Base-by-base conservation (phyloP, 2,888 invertebrate genomes). In the Liodrosophila aerea region DNA sequence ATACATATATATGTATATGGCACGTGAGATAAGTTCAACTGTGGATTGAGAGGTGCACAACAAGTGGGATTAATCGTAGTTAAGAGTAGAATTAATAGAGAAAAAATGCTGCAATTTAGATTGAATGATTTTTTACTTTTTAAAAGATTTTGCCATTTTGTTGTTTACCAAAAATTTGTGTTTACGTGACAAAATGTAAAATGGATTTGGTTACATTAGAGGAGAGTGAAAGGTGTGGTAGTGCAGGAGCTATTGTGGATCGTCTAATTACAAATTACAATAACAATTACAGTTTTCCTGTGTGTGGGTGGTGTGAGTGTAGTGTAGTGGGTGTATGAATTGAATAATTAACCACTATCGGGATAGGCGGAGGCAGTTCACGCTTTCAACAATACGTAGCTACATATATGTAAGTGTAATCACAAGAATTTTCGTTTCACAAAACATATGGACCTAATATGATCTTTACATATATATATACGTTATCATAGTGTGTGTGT, bases 381-480 rank as follows among this genome's bases (percentile, higher is more conserved):
- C 56, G 60, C 58, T 61, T 53, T 73, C n/a, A 83, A 83, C 70
- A 76, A 69, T 80, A 61, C 43, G 65, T 64, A 60, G 50, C 60
- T 59, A 68, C 57, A 62, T 62, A 54, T 54, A 60, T 37, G 39
- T 63, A 61, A 57, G 37, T 77, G 78, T 64, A 82, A 78, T 78
- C 78, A 78, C 78, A 78, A 77, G 52, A 85, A 78, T 78, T 78
- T 78, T 64, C 22, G 65, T 85, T 85, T 82, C 33, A 77, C 75
- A 81, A 66, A 76, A 80, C 59, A 70, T n/a, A n/a, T 74, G 64
- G 67, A 81, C 67, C 64, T 62, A 73, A 43, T 51, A 41, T 36
- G 18, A 9, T 37, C 30, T 30, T 9, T 51, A 65, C 46, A 62
- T 30, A 15, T 15, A 43, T 13, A 37, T 43, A 50, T 40, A 33